A percentile compares a stretch with the other conserved stretches of the same genome.
Conservation (phyloP, 2,113 vertebrate species). For the Hyperopisus bebe region DNA sequence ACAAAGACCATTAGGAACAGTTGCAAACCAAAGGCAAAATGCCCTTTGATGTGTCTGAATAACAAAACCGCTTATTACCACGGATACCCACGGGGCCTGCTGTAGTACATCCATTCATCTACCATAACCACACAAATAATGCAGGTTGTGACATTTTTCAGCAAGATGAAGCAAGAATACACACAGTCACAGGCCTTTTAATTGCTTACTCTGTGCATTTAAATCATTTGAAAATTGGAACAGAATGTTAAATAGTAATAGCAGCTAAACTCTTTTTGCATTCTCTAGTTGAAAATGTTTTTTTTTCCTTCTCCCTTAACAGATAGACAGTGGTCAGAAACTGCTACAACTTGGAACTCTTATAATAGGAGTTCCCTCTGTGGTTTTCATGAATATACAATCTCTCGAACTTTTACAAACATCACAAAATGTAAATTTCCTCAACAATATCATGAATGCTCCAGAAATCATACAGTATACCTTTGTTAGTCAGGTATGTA, state of each 20-base stretch:
- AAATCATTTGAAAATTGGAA: background rate
- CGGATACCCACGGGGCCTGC: background rate
- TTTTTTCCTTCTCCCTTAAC: background rate
- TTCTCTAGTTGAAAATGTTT: background rate
- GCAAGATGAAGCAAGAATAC: background rate
- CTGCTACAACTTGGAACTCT: slow-evolving; percentile 52
- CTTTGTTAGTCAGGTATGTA: slow-evolving; percentile 52
- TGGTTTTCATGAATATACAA: slow-evolving; percentile 15
- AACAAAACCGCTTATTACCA: background rate
- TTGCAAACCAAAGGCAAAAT: background rate
- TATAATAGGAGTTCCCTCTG: slow-evolving; percentile 42
- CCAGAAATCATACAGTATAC: slow-evolving; percentile 37
- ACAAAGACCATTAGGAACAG: no score
- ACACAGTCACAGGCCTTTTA: background rate
- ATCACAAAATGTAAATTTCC: slow-evolving; percentile 29
- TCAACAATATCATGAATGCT: slow-evolving; percentile 31
- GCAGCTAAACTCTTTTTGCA: background rate
- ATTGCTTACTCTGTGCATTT: background rate
- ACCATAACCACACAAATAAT: background rate
- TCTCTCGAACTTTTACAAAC: slow-evolving; percentile 28
- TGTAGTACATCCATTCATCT: background rate
- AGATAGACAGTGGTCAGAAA: slow-evolving; percentile 32
- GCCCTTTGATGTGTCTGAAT: background rate
- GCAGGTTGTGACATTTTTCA: background rate
- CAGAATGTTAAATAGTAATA: background rate